These are phyloP conservation scores for Trachythela sp. DNA, from an alignment of 64 coral and sea anemone genomes.

Conservation along the genomic window DNA sequence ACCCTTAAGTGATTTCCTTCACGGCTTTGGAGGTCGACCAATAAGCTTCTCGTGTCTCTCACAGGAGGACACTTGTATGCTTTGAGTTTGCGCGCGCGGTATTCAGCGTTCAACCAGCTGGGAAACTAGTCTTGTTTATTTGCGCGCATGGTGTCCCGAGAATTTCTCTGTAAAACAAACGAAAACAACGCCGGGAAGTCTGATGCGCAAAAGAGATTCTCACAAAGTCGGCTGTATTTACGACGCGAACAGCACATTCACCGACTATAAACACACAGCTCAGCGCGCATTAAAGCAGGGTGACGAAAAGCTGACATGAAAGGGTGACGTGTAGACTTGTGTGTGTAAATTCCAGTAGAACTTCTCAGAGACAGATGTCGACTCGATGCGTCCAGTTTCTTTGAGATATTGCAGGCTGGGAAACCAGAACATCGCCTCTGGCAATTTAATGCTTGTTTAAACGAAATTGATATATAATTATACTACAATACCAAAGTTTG, in stretches of 20 bases:
- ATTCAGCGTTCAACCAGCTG: not conserved
- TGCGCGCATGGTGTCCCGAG: not conserved
- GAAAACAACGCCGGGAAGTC: constrained; percentile 1
- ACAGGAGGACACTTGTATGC: not conserved
- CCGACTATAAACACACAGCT: not conserved
- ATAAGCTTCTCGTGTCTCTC: not conserved
- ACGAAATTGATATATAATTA: not conserved
- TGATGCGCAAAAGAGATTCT: not conserved
- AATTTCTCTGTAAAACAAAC: not conserved
- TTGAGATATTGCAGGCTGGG: not conserved
- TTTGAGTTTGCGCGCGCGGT: not conserved
- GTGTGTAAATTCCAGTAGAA: not conserved
- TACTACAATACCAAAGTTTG: not conserved
- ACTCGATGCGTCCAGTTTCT: not conserved
- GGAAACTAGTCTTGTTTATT: not conserved
- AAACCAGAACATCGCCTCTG: not conserved
- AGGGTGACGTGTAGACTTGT: not conserved
- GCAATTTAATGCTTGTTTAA: not conserved
- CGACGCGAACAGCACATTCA: not conserved
- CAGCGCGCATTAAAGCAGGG: not conserved
- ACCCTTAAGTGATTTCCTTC: constrained; percentile 7
- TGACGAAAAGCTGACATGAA: not conserved
- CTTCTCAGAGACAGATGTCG: not conserved
- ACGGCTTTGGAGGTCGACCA: not conserved
- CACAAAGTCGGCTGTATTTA: not conserved